These are phyloP conservation scores for Heliconius cydno DNA, from an alignment of 2,888 invertebrate species.

Conservation along the genomic window DNA sequence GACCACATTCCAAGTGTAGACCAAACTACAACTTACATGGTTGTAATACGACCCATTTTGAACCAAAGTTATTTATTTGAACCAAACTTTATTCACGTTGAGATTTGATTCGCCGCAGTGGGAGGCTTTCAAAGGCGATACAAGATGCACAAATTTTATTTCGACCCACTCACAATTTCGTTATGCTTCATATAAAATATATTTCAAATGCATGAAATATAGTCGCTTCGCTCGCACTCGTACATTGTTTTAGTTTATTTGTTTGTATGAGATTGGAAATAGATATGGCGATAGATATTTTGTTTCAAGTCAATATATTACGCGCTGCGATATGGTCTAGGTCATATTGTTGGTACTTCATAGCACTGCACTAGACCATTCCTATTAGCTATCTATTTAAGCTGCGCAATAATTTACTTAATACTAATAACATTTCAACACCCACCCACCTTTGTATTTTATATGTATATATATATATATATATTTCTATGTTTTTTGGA, in stretches of 20 bases:
- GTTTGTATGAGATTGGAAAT: neutral
- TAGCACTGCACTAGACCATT: neutral
- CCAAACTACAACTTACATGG: neutral
- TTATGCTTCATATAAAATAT: constrained; percentile 31
- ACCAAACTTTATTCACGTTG: constrained; percentile 37
- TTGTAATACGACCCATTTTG: constrained; percentile 1
- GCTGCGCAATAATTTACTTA: too few species aligned
- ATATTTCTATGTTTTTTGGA: too few species aligned
- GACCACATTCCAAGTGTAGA: neutral
- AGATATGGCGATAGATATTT: constrained; percentile 1
- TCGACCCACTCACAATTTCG: constrained; percentile 23
- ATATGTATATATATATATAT: too few species aligned
- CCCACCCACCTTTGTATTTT: too few species aligned
- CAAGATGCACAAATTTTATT: constrained; percentile 38
- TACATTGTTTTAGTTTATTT: constrained; percentile 4
- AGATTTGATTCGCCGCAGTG: constrained; percentile 44
- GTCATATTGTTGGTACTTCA: neutral
- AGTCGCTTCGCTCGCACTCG: constrained; percentile 12
- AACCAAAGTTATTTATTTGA: constrained; percentile 15
- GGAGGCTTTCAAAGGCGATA: constrained; percentile 39
- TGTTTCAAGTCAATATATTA: neutral
- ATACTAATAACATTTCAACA: too few species aligned
- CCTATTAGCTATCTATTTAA: neutral
- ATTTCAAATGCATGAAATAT: constrained; percentile 14
- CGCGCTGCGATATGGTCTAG: too few species aligned